Base-by-base conservation (phyloP, 2,113 vertebrate species). In the Gadus chalcogrammus region DNA sequence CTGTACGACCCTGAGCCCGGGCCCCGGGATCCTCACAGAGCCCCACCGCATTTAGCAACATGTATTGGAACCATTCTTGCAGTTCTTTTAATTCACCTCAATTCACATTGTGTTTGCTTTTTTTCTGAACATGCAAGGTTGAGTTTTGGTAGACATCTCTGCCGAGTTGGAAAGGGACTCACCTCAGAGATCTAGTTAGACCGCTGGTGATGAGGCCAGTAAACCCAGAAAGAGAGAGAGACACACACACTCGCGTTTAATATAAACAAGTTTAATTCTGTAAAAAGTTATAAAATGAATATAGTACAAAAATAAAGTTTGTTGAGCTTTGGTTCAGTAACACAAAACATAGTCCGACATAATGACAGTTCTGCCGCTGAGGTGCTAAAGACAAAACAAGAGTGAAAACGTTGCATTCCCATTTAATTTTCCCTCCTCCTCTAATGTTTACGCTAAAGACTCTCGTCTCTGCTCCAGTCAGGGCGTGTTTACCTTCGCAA, bases 301-400 rank as follows among this genome's bases (percentile, higher is more conserved):
- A 98, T 97, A 95, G 95, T 99, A 99, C 96, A 99, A 99, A 99
- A 99, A 98, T 99, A 98, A 96, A 97, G 95, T 97, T 94, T 97
- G 95, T 95, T 92, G 93, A 96, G 94, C 96, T 99, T 98, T 98
- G 96, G 95, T 96, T 96, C 93, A 92, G 93, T 95, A 97, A 98
- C 94, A 98, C 91, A 94, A 94, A 89, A 95, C 84, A 91, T 48
- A 93, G 87, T 88, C 84, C 94, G 92, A 94, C 92, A 76, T 94
- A 92, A 89, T 85, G 75, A 81, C 71, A 78, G 78, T 55, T 64
- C 71, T 75, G 74, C 85, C 85, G 55, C 16, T 17, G 55, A 58
- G 81, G 69, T 85, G 82, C 75, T 71, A 65, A 62, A 79, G 58
- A 79, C 78, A 71, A 73, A 11, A 62, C 56, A 68, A 76, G 78